phyloP scores from a whole-genome alignment of 2,113 vertebrate genomes.

The Sus scrofa region DNA sequence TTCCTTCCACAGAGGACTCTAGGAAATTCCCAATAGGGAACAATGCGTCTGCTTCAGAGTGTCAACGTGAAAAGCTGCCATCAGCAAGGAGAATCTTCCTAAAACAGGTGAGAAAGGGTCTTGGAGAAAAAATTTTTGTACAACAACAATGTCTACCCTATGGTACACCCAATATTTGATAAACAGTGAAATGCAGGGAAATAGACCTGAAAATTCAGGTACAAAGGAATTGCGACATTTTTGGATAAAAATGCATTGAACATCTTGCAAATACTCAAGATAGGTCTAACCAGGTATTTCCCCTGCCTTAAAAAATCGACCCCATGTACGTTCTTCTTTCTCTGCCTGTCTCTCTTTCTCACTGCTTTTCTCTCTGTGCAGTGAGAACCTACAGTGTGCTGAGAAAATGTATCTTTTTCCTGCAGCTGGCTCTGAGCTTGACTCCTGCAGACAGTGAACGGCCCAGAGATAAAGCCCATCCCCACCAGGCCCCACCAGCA shows the following conservation, averaged over 20 bases:
- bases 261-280: not conserved
- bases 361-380: not conserved
- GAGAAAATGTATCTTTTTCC: not conserved
- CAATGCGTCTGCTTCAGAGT: not conserved
- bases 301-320: rapidly evolving
- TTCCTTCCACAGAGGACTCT: not conserved
- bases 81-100: not conserved
- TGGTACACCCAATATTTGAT: not conserved
- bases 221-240: not conserved
- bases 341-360: not conserved
- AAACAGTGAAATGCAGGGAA: not conserved
- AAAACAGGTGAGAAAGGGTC: not conserved
- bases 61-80: rapidly evolving
- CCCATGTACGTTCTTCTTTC: not conserved
- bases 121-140: not conserved
- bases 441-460: not conserved
- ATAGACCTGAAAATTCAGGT: rapidly evolving
- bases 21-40: not conserved
- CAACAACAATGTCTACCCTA: not conserved
- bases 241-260: not conserved
- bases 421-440: too few species aligned
- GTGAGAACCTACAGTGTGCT: not conserved
- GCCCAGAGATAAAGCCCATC: rapidly evolving
- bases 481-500: not conserved
- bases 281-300: not conserved